Evolutionary conservation across 2,113 vertebrate genomes (phyloP), one percentile per base, ranked within the genome.

Genomic region (Anseranas semipalmata): DNA sequence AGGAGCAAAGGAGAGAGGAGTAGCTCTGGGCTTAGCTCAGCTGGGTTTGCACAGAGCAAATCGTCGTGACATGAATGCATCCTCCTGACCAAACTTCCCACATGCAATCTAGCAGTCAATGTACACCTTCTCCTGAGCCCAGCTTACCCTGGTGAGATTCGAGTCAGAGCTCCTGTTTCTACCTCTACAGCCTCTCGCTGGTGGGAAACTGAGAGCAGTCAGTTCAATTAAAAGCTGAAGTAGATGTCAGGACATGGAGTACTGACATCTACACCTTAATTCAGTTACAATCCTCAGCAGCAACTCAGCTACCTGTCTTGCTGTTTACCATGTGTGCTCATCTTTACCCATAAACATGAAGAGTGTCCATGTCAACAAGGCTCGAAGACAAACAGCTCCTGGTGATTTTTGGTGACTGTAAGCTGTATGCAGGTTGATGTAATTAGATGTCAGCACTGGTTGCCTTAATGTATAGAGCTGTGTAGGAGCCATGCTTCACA

Each of bases 121-220:
- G n/a, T 8, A 67, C 33, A 6, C 2, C 3, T 1, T 35, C n/a
- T 66, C 58, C 35, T 41, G 27, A 73, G 24, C 18, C 35, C 41
- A 48, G 11, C 27, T 73, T 56, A 46, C n/a, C 24, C 28, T 59
- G 32, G 27, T 50, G 22, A 37, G 27, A 27, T 53, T 60, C 37
- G 7, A 84, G 10, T 16, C 24, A 63, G 70, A 63, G 56, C 55
- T 37, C 39, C 43, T 68, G 32, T 33, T 27, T 55, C 43, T 71
- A 53, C 11, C 22, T 37, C 33, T 52, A 37, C 33, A 41, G 25
- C 2, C 24, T 48, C 30, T 65, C 22, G 30, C 41, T 27, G 68
- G 56, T 0, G 2, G 59, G 45, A 48, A 84, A 52, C 5, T 0
- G 0, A 79, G 84, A 63, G 21, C 20, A 35, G 21, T 1, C 41